phyloP scores from a whole-genome alignment of 2,797 vertebrate genomes.

The Choloepus didactylus region DNA sequence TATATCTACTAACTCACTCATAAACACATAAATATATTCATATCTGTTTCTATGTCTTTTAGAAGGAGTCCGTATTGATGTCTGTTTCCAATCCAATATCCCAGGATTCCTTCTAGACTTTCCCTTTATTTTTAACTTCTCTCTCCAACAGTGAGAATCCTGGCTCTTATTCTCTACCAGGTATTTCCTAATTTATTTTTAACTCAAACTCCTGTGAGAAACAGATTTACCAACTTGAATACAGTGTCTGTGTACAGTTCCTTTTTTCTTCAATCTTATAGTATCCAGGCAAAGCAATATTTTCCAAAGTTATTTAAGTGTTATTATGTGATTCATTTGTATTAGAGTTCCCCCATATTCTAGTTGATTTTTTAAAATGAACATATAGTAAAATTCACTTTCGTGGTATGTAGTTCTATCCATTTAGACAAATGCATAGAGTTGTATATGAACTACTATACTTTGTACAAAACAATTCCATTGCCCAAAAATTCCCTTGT shows the following conservation, averaged over 20 bases:
- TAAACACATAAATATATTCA: neutral
- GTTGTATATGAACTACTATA: neutral
- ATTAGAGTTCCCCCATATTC: neutral
- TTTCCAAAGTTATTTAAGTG: neutral
- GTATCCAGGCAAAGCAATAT: neutral
- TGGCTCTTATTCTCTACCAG: neutral
- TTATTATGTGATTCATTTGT: neutral
- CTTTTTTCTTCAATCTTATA: neutral
- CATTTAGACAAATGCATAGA: neutral
- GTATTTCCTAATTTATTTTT: neutral
- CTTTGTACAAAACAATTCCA: neutral
- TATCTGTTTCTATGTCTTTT: neutral
- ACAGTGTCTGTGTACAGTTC: neutral
- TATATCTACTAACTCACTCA: neutral
- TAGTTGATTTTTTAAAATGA: neutral
- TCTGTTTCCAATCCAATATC: neutral
- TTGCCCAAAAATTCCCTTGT: neutral
- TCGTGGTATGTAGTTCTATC: neutral
- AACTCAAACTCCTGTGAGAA: neutral
- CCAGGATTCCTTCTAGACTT: neutral
- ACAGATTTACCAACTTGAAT: neutral
- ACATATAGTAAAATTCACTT: neutral
- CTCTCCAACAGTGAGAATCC: neutral
- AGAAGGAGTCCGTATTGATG: neutral
- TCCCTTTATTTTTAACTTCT: neutral